Percentiles rank a stretch among this genome's conserved stretches.
phyloP scores from a whole-genome alignment of 2,797 vertebrate species.

The Catostomus latipinnis region DNA sequence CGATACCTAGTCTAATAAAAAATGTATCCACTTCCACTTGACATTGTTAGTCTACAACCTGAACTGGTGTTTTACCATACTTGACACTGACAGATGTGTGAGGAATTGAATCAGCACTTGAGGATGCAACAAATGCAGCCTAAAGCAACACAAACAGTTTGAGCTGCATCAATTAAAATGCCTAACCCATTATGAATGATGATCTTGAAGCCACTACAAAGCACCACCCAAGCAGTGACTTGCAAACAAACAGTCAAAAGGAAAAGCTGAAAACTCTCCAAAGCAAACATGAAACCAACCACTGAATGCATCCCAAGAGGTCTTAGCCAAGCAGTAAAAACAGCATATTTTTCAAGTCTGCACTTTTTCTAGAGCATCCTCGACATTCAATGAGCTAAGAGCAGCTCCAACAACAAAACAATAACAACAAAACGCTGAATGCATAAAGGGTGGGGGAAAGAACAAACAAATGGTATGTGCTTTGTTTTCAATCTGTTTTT shows the following conservation, averaged over 20 bases:
- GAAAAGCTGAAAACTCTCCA: constrained; percentile 35
- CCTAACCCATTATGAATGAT: background rate
- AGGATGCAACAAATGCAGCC: background rate
- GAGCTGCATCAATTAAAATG: background rate
- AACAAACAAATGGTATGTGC: background rate
- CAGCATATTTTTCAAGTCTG: constrained; percentile 49
- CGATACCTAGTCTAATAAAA: too few relatives aligned
- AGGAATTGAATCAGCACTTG: background rate
- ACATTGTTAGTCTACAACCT: too few relatives aligned
- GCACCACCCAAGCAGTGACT: background rate
- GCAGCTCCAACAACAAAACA: background rate
- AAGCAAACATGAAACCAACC: constrained; percentile 25
- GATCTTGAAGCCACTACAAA: background rate
- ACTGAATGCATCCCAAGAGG: constrained; percentile 43
- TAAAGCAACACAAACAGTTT: background rate
- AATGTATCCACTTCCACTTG: too few relatives aligned
- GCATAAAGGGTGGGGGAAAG: background rate
- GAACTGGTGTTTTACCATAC: too few relatives aligned
- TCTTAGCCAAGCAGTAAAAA: constrained; percentile 44
- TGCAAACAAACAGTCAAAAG: background rate
- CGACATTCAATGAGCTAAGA: constrained; percentile 57
- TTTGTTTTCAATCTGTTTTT: background rate
- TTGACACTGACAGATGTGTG: too few relatives aligned
- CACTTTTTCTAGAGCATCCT: constrained; percentile 68
- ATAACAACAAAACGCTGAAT: constrained; percentile 2